A percentile compares a stretch with the other conserved stretches of the same genome.
These are phyloP conservation scores for Brenthis ino DNA, from an alignment of 2,888 invertebrate genomes.

Conservation along the genomic window DNA sequence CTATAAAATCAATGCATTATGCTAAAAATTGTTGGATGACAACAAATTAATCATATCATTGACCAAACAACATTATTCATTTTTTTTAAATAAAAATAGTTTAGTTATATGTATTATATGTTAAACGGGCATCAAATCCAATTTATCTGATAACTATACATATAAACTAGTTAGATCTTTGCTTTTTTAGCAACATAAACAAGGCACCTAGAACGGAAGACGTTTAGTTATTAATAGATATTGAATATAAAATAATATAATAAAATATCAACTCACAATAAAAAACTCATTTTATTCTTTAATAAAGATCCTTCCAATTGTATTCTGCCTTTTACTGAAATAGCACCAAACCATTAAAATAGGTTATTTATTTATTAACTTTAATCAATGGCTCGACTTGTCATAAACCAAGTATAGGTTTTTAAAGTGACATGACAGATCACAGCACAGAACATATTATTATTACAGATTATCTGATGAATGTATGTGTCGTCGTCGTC, in stretches of 20 bases:
- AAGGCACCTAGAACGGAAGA: constrained; percentile 61
- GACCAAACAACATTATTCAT: too few species aligned
- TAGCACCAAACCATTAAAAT: constrained; percentile 66
- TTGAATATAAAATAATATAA: not conserved
- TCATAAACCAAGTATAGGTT: constrained; percentile 33
- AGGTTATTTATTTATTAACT: constrained; percentile 49
- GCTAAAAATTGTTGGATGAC: too few species aligned
- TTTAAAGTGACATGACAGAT: constrained; percentile 23
- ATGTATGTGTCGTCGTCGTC: too few species aligned
- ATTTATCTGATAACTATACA: not conserved
- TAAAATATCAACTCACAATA: constrained; percentile 79
- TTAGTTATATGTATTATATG: too few species aligned
- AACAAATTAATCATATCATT: too few species aligned
- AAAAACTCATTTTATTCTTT: constrained; percentile 82
- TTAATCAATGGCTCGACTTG: constrained; percentile 44
- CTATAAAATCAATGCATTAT: too few species aligned
- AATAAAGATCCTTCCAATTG: constrained; percentile 45
- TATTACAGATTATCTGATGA: not conserved
- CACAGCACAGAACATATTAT: constrained; percentile 1
- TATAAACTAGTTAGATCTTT: constrained; percentile 1
- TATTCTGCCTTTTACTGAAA: constrained; percentile 48
- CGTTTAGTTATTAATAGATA: constrained; percentile 64
- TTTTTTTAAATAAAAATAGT: too few species aligned
- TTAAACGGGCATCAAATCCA: not conserved
- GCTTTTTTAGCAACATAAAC: constrained; percentile 53